Evolutionary conservation across 2,888 invertebrate species (phyloP).

Genomic region (Brassicogethes aeneus): DNA sequence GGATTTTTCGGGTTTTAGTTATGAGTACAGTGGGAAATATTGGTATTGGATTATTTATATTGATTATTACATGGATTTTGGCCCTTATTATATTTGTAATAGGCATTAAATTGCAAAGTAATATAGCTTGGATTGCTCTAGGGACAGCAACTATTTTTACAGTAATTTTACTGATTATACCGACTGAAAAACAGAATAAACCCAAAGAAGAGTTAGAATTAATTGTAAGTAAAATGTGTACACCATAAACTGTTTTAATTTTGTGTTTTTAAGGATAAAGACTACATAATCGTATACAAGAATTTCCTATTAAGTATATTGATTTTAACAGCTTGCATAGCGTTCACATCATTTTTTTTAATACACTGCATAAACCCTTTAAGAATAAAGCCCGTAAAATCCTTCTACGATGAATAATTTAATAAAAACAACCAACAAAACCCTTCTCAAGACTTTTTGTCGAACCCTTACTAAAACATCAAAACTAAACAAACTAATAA

Average conservation of each 20-base stretch:
- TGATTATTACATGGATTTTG: conserved; percentile 55
- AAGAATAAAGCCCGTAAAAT: conserved; percentile 40
- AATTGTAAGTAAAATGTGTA: conserved; percentile 11
- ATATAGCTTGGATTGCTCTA: conserved; percentile 53
- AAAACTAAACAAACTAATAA: conserved; percentile 35
- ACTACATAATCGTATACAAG: conserved; percentile 46
- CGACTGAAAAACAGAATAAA: conserved; percentile 34
- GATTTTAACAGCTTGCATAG: conserved; percentile 39
- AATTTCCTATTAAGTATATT: conserved; percentile 41
- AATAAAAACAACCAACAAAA: neutral
- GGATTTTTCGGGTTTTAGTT: too few species aligned
- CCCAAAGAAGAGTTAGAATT: conserved; percentile 15
- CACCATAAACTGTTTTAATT: conserved; percentile 9
- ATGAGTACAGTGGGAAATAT: conserved; percentile 36
- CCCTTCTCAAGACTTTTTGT: too few species aligned
- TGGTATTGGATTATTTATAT: conserved; percentile 58
- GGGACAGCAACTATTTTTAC: conserved; percentile 48
- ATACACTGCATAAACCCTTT: conserved; percentile 36
- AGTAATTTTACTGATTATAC: conserved; percentile 50
- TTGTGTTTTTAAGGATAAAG: conserved; percentile 45
- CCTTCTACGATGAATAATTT: conserved; percentile 22
- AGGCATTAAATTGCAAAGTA: conserved; percentile 55
- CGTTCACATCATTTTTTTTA: conserved; percentile 42
- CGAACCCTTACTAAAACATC: too few species aligned
- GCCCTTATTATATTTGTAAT: conserved; percentile 55